Percentiles rank a stretch among this genome's conserved stretches.
Evolutionary conservation across 2,888 invertebrate species (phyloP).

Genomic region (Drosophila formosana): DNA sequence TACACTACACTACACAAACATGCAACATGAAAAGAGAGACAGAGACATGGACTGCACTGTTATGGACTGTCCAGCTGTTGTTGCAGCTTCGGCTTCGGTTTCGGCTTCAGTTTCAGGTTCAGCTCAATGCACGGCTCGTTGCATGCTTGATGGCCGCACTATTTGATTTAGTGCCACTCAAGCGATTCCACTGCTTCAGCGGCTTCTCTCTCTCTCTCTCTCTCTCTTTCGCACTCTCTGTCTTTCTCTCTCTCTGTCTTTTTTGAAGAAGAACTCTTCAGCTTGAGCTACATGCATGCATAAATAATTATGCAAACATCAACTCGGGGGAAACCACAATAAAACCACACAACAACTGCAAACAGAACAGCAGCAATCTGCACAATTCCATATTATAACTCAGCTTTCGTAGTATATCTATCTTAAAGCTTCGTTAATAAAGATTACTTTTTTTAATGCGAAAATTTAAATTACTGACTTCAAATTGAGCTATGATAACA

Average conservation of each 20-base stretch:
- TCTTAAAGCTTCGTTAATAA: no score
- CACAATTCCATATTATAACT: not conserved
- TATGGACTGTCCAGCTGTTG: conserved; percentile 17
- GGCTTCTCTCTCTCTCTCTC: not conserved
- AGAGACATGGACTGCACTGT: not conserved
- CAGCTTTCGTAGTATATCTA: no score
- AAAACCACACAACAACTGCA: conserved; percentile 6
- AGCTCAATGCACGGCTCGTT: conserved; percentile 63
- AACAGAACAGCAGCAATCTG: not conserved
- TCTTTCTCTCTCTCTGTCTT: not conserved
- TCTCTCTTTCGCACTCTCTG: not conserved
- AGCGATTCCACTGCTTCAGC: conserved; percentile 36
- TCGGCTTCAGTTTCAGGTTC: conserved; percentile 45
- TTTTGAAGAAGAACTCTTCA: not conserved
- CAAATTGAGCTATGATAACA: no score
- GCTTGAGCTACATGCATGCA: conserved; percentile 38
- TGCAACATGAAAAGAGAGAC: not conserved
- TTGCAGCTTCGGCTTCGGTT: conserved; percentile 5
- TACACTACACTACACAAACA: conserved; percentile 8
- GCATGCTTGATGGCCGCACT: conserved; percentile 69
- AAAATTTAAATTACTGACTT: no score
- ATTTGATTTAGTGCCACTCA: conserved; percentile 73
- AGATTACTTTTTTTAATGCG: no score
- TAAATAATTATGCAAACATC: conserved; percentile 60
- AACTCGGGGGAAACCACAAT: conserved; percentile 7